phyloP scores from a whole-genome alignment of 2,113 vertebrate species.

The Dendrocopos noguchii region DNA sequence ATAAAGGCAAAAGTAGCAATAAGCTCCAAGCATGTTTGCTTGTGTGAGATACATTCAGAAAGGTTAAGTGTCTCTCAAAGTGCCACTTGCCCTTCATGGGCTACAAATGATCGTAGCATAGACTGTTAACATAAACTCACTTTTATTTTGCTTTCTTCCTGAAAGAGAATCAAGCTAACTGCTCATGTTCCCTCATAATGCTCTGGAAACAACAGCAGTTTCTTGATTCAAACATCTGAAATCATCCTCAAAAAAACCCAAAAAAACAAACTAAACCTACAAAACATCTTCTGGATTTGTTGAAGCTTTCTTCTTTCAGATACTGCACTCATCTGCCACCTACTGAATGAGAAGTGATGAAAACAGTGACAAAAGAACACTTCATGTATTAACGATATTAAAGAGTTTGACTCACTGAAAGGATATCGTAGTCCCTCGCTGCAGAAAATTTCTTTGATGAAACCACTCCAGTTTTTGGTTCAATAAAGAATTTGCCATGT shows the following conservation, averaged over 20 bases:
- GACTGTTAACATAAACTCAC: conserved; percentile 10
- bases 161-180: not conserved
- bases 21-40: conserved; percentile 16
- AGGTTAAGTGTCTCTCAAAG: conserved; percentile 49
- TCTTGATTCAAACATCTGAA: not conserved
- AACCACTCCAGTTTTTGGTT: conserved; percentile 95
- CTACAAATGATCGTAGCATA: conserved; percentile 1
- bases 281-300: not conserved
- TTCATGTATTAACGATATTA: not conserved
- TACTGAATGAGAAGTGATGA: not conserved
- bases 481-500: conserved; percentile 94
- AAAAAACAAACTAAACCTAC: not conserved
- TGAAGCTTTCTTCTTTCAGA: not conserved
- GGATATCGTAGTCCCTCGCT: conserved; percentile 94
- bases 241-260: not conserved
- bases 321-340: not conserved
- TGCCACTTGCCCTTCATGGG: conserved; percentile 38
- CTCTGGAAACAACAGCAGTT: not conserved
- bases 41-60: not conserved
- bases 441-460: conserved; percentile 93
- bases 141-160: conserved; percentile 19
- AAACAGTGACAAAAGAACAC: not conserved
- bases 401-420: conserved; percentile 85
- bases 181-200: not conserved
- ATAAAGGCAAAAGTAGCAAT: conserved; percentile 5